Evolutionary conservation across 2,797 vertebrate species (phyloP).

Genomic region (Eulemur mongoz): DNA sequence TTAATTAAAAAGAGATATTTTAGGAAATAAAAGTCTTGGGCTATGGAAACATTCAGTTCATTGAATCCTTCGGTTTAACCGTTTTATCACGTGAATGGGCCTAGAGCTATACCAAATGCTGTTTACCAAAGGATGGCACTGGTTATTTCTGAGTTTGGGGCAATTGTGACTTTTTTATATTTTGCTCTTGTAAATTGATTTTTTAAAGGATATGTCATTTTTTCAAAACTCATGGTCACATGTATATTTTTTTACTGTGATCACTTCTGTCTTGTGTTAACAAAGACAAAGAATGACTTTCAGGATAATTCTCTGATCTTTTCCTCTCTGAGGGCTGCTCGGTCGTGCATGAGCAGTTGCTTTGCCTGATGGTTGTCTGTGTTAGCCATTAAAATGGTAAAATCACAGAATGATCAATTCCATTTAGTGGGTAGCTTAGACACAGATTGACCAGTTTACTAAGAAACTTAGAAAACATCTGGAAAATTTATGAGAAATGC

Average conservation of each 20-base stretch:
- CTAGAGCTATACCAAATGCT: not conserved
- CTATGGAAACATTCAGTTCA: not conserved
- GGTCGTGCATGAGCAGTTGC: not conserved
- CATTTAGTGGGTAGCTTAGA: not conserved
- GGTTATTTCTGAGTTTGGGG: not conserved
- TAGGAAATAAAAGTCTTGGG: not conserved
- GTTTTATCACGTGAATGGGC: not conserved
- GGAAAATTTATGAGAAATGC: not conserved
- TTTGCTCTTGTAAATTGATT: not conserved
- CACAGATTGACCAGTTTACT: not conserved
- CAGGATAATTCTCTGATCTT: not conserved
- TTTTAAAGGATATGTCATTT: not conserved
- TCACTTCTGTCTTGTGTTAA: not conserved
- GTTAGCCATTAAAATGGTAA: not conserved
- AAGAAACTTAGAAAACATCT: conserved; percentile 1
- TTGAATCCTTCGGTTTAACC: not conserved
- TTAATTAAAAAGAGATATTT: not conserved
- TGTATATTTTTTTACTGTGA: not conserved
- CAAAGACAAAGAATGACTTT: not conserved
- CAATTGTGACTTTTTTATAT: not conserved
- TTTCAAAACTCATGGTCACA: not conserved
- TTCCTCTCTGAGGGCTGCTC: not conserved
- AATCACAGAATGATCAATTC: not conserved
- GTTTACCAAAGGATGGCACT: not conserved
- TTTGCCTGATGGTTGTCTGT: not conserved